Conservation (phyloP, 2,888 invertebrate species). For the Dilophus febrilis region DNA sequence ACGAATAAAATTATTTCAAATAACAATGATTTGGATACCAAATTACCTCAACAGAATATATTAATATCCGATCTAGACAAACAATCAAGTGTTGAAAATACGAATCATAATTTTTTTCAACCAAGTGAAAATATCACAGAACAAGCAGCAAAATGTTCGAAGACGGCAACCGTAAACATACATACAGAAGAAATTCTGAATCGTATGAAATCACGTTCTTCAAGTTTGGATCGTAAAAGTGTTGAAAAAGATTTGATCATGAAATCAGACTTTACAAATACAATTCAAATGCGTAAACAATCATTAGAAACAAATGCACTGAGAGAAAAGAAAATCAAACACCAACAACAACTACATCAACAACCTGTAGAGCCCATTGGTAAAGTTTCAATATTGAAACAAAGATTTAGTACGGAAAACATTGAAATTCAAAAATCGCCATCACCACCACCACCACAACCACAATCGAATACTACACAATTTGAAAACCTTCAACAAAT, state of each 20-base stretch:
- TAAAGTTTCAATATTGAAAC: slow-evolving; percentile 27
- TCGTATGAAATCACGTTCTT: neutral
- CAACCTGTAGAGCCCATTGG: slow-evolving; percentile 16
- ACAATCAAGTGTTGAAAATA: slow-evolving; percentile 7
- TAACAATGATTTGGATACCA: neutral
- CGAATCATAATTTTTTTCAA: slow-evolving; percentile 10
- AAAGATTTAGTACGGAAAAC: slow-evolving; percentile 17
- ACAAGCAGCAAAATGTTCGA: neutral
- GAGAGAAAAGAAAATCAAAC: slow-evolving; percentile 18
- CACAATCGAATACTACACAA: neutral
- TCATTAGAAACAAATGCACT: slow-evolving; percentile 25
- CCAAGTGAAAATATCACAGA: slow-evolving; percentile 26
- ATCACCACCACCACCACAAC: neutral
- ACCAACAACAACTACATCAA: slow-evolving; percentile 5
- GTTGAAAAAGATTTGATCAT: slow-evolving; percentile 19
- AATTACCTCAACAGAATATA: neutral
- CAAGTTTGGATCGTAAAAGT: slow-evolving; percentile 1
- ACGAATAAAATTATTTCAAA: no score
- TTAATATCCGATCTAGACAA: no score
- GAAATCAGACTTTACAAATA: slow-evolving; percentile 29
- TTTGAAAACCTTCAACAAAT: neutral
- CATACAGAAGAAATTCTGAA: no score
- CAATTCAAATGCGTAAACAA: slow-evolving; percentile 28
- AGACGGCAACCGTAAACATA: neutral
- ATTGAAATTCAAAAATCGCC: neutral